Evolutionary conservation across 2,113 vertebrate species (phyloP).

Genomic region (Emydura subglobosa): DNA sequence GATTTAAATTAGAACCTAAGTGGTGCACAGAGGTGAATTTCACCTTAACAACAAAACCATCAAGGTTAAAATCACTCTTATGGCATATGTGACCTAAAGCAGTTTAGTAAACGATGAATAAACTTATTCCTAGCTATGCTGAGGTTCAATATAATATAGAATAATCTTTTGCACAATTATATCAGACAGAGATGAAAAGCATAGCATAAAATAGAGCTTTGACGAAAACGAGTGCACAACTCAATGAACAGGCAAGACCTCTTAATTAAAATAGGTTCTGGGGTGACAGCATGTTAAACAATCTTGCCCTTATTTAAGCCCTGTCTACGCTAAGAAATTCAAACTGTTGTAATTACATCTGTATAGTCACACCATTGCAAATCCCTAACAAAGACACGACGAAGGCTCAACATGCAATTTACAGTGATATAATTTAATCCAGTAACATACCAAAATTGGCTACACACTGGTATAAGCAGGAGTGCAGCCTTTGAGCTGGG

Average conservation of each 20-base stretch:
- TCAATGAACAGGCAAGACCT: rapidly evolving
- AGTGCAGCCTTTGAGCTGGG: no score
- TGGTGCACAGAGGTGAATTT: background rate
- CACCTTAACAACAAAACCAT: background rate
- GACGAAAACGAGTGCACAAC: background rate
- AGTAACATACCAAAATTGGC: background rate
- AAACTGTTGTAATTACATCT: background rate
- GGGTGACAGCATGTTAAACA: background rate
- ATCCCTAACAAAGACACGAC: background rate
- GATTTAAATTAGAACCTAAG: background rate
- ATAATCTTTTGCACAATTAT: background rate
- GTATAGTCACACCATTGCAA: background rate
- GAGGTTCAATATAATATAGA: background rate
- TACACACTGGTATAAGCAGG: background rate
- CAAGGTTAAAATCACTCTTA: background rate
- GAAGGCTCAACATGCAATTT: background rate
- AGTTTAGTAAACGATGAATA: background rate
- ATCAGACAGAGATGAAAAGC: background rate
- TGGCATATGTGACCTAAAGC: background rate
- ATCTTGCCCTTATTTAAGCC: background rate
- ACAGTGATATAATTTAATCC: background rate
- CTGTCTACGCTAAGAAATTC: background rate
- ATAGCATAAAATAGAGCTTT: background rate
- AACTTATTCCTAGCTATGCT: background rate
- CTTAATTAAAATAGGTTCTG: background rate